These are phyloP conservation scores for Galerucella pusilla DNA, from an alignment of 2,888 invertebrate genomes.

Conservation along the genomic window DNA sequence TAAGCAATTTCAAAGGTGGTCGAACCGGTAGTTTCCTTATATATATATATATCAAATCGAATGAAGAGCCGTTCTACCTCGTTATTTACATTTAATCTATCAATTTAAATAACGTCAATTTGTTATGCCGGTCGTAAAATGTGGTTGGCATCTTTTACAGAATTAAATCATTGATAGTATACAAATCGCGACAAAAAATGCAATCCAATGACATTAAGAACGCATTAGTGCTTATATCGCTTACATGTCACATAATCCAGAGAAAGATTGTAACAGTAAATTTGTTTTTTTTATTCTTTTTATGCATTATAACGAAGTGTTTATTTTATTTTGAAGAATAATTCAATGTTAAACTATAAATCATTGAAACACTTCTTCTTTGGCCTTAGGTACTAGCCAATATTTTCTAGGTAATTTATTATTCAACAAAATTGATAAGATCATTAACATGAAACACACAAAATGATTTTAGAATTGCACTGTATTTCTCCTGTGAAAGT, in stretches of 20 bases:
- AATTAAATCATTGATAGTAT: constrained; percentile 28
- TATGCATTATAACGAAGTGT: neutral
- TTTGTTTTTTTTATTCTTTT: neutral
- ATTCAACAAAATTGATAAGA: too few relatives aligned
- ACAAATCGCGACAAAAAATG: constrained; percentile 15
- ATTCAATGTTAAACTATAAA: neutral
- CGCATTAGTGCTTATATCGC: constrained; percentile 10
- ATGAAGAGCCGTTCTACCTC: constrained; percentile 9
- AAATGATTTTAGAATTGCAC: too few relatives aligned
- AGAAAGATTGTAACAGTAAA: neutral
- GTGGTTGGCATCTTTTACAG: constrained; percentile 13
- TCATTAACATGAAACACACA: too few relatives aligned
- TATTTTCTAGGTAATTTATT: too few relatives aligned
- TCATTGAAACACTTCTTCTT: too few relatives aligned
- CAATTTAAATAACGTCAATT: constrained; percentile 26
- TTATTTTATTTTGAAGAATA: too few relatives aligned
- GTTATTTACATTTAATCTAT: constrained; percentile 16
- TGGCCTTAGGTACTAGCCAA: too few relatives aligned
- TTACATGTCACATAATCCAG: constrained; percentile 1
- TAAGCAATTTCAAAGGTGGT: neutral
- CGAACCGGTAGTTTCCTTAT: neutral
- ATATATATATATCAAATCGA: neutral
- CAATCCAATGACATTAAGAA: constrained; percentile 20
- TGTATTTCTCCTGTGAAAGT: too few relatives aligned
- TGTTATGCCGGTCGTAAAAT: constrained; percentile 16